These are phyloP conservation scores for Orycteropus afer DNA, from an alignment of 2,113 vertebrate genomes.

Conservation along the genomic window DNA sequence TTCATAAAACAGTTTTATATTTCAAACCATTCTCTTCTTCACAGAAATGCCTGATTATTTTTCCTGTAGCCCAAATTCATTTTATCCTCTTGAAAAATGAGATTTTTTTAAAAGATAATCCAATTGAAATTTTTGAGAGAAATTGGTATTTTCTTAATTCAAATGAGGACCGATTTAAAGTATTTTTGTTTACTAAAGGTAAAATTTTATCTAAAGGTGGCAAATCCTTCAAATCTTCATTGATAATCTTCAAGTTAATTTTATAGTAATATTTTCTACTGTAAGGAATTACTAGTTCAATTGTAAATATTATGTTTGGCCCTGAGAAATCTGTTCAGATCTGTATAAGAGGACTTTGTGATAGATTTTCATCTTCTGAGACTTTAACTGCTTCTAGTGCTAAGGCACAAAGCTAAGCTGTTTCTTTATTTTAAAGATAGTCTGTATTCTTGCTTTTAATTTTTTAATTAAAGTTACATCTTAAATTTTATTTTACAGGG, in stretches of 20 bases:
- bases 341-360: accelerated
- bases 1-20: not conserved
- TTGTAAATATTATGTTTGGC: not conserved
- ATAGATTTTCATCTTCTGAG: not conserved
- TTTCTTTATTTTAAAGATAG: not conserved
- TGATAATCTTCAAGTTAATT: not conserved
- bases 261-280: not conserved
- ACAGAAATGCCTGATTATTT: not conserved
- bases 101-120: not conserved
- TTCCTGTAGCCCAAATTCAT: not conserved
- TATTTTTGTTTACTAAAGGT: not conserved
- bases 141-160: not conserved
- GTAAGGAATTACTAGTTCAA: not conserved
- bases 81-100: not conserved
- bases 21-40: not conserved
- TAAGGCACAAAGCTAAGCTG: accelerated
- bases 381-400: not conserved
- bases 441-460: not conserved
- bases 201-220: not conserved
- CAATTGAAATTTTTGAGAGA: not conserved
- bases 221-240: not conserved
- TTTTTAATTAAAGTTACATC: not conserved
- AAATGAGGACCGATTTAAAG: not conserved
- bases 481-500: slow-evolving; percentile 82
- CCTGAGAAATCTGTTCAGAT: not conserved